Base-by-base conservation (phyloP, 2,888 invertebrate genomes). In the Agrotis segetum region DNA sequence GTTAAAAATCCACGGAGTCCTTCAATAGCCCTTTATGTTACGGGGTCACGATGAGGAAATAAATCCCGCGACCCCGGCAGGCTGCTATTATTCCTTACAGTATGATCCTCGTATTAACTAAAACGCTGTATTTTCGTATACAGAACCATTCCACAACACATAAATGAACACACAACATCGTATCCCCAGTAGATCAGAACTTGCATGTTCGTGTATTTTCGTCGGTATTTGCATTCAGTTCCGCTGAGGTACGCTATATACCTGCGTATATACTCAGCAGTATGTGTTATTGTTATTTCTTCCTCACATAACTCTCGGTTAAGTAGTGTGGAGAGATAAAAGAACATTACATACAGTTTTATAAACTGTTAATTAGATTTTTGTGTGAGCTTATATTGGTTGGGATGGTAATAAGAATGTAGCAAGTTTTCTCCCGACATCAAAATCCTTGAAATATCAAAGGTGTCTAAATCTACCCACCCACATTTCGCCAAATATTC, bases 301-400 rank as follows among this genome's bases (percentile, higher is more conserved):
- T 65, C 66, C 50, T 24, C 58, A 62, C 72, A 82, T 68, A 56
- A 34, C 77, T 81, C 65, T 47, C 49, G 21, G 52, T 17, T 65
- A 78, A 63, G 77, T 70, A 60, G 69, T 81, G 81, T 77, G 77
- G 62, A 70, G 77, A 78, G 77, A 78, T 81, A 81, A 70, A 50
- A 66, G 47, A 16, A 52, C 19, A 47, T 64, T 61, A 49, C 67
- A n/a, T n/a, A 21, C 55, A 24, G 47, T 55, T 80, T 75, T 76
- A 77, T 68, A 55, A 76, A 68, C 81, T 75, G 77, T 55, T 80
- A 75, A 77, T 80, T 62, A 59, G 58, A 58, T 80, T 75, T 80
- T 67, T 72, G 34, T 40, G 16, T 50, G 13, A 61, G 40, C 78
- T 56, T 72, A 56, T 50, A 34, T 49, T 17, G 34, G 13, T 49